Evolutionary conservation across 2,797 vertebrate species (phyloP).

Genomic region (Pseudopleuronectes americanus): DNA sequence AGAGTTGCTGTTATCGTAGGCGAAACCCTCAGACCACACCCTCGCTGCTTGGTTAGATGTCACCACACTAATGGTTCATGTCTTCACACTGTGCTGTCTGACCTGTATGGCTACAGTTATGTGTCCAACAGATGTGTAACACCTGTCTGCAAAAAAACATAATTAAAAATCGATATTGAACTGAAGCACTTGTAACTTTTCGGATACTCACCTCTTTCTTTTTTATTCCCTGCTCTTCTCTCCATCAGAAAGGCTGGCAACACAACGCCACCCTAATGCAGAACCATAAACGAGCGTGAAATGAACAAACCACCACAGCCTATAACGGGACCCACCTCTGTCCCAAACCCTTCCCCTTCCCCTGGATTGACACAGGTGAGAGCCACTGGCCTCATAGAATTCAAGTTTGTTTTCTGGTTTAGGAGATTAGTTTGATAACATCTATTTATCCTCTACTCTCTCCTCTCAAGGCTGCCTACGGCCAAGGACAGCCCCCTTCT

Average conservation of each 20-base stretch:
- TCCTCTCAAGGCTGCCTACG: constrained; percentile 87
- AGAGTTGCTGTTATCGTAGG: constrained; percentile 68
- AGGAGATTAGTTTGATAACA: constrained; percentile 4
- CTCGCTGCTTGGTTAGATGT: constrained; percentile 50
- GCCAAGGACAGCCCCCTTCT: constrained; percentile 92
- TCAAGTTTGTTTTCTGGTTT: not conserved
- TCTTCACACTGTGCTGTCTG: constrained; percentile 7
- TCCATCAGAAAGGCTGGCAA: constrained; percentile 79
- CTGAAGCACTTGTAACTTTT: not conserved
- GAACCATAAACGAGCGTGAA: constrained; percentile 97
- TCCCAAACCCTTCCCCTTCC: constrained; percentile 95
- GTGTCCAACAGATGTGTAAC: not conserved
- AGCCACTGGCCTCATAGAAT: not conserved
- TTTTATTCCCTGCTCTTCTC: not conserved
- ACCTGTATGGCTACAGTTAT: not conserved
- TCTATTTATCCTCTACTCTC: not conserved
- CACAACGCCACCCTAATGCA: constrained; percentile 95
- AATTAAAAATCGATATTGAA: not conserved
- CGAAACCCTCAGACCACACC: constrained; percentile 73
- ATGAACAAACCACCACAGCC: constrained; percentile 99
- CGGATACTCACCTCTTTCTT: not conserved
- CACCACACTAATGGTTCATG: constrained; percentile 25
- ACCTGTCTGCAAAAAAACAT: not conserved
- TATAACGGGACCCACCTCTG: constrained; percentile 94
- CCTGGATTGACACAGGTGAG: constrained; percentile 97